Evolutionary conservation across 2,888 invertebrate genomes (phyloP).

Genomic region (Empis stercorea): DNA sequence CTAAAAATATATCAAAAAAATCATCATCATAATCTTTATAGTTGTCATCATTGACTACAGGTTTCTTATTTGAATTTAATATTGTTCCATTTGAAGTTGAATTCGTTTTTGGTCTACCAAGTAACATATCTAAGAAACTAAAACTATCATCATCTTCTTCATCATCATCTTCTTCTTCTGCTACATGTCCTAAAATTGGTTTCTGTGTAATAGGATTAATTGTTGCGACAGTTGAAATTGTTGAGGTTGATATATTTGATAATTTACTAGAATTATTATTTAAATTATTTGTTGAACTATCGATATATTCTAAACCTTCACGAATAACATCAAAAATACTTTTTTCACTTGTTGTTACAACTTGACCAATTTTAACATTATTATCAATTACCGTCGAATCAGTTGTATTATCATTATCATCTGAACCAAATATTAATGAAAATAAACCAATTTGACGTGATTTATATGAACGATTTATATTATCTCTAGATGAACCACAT

Average conservation of each 20-base stretch:
- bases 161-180: not conserved
- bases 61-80: too few relatives aligned
- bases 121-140: not conserved
- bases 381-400: not conserved
- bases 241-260: conserved; percentile 3
- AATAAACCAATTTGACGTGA: conserved; percentile 32
- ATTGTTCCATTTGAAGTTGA: not conserved
- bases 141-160: not conserved
- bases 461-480: conserved; percentile 23
- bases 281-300: conserved; percentile 9
- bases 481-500: conserved; percentile 48
- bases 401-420: conserved; percentile 15
- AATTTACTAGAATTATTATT: not conserved
- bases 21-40: not conserved
- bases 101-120: not conserved
- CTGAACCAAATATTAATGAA: conserved; percentile 29
- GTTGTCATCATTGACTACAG: not conserved
- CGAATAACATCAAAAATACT: conserved; percentile 30
- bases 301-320: conserved; percentile 32
- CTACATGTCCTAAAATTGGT: too few relatives aligned
- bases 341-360: conserved; percentile 18
- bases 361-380: not conserved
- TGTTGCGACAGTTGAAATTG: not conserved
- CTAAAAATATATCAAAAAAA: not conserved
- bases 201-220: not conserved